phyloP scores from a whole-genome alignment of 2,888 invertebrate genomes.

The Coleophora deauratella region DNA sequence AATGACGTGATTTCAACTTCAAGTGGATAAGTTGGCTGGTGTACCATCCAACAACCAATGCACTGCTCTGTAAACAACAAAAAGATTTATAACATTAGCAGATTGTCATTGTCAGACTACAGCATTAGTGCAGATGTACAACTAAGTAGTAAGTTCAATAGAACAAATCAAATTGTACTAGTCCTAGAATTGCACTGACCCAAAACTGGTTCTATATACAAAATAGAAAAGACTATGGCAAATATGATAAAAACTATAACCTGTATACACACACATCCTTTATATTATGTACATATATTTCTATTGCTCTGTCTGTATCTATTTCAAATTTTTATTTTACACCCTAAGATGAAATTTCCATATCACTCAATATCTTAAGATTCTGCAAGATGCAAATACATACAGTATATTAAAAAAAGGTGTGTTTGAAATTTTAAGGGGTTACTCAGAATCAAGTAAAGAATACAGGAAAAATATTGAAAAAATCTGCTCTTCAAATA shows the following conservation, averaged over 20 bases:
- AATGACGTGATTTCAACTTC: slow-evolving; percentile 38
- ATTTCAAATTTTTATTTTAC: too few relatives aligned
- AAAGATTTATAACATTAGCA: background rate
- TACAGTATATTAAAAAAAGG: too few relatives aligned
- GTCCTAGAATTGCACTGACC: background rate
- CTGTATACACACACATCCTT: too few relatives aligned
- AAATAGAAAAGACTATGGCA: background rate
- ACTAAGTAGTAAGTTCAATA: background rate
- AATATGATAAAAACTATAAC: background rate
- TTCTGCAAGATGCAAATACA: too few relatives aligned
- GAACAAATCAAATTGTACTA: background rate
- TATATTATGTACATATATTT: too few relatives aligned
- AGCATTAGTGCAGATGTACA: background rate
- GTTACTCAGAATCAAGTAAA: too few relatives aligned
- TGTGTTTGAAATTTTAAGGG: too few relatives aligned
- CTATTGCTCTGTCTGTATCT: too few relatives aligned
- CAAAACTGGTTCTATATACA: background rate
- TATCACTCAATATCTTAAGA: too few relatives aligned
- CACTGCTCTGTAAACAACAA: slow-evolving; percentile 68
- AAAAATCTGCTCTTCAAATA: too few relatives aligned
- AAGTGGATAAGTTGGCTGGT: slow-evolving; percentile 72
- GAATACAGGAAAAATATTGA: too few relatives aligned
- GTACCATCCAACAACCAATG: slow-evolving; percentile 76
- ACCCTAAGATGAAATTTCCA: too few relatives aligned
- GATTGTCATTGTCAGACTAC: background rate